A percentile compares a stretch with the other conserved stretches of the same genome.
phyloP scores from a whole-genome alignment of 2,888 invertebrate genomes.

The Coenonympha arcania region DNA sequence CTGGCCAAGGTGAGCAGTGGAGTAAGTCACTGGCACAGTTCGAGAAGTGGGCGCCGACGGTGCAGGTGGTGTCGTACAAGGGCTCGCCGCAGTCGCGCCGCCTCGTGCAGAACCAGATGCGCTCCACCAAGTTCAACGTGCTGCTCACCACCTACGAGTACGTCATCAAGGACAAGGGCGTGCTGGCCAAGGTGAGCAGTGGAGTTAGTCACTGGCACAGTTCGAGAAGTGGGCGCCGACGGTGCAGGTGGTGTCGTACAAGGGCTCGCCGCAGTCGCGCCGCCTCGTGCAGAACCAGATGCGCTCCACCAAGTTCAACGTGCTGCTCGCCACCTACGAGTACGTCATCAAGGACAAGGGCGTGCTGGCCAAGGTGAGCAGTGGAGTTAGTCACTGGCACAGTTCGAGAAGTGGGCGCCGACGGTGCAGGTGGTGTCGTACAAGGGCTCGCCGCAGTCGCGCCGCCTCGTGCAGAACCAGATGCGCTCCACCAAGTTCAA shows the following conservation, averaged over 20 bases:
- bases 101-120: slow-evolving; percentile 89
- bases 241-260: slow-evolving; percentile 90
- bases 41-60: slow-evolving; percentile 98
- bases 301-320: slow-evolving; percentile 96
- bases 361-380: slow-evolving; percentile 90
- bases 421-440: slow-evolving; percentile 91
- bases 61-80: slow-evolving; percentile 90
- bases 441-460: slow-evolving; percentile 94
- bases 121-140: slow-evolving; percentile 96
- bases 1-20: slow-evolving; percentile 91
- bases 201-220: too few relatives aligned
- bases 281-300: slow-evolving; percentile 89
- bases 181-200: slow-evolving; percentile 91
- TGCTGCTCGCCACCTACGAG: slow-evolving; percentile 98
- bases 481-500: slow-evolving; percentile 97
- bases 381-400: too few relatives aligned
- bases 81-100: slow-evolving; percentile 94
- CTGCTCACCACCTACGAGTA: slow-evolving; percentile 99
- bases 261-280: slow-evolving; percentile 94
- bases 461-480: slow-evolving; percentile 87
- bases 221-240: slow-evolving; percentile 99
- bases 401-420: slow-evolving; percentile 99
- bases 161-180: slow-evolving; percentile 97
- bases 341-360: slow-evolving; percentile 99
- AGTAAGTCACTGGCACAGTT: too few relatives aligned